A percentile compares a stretch with the other conserved stretches of the same genome.
Evolutionary conservation across 2,113 vertebrate genomes (phyloP).

Genomic region (Ceuthmochares aereus): DNA sequence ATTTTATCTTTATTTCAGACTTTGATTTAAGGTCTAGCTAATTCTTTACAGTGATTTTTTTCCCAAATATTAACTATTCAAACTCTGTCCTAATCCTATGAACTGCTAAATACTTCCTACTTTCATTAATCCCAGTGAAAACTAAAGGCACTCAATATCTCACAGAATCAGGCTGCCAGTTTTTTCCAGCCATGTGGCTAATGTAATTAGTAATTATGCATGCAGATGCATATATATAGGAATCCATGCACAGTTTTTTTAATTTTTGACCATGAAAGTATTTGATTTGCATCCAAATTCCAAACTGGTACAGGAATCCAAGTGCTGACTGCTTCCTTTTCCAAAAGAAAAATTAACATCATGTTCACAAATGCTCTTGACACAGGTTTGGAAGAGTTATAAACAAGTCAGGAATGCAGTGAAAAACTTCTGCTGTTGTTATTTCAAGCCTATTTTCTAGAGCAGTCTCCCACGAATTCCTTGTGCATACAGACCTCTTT

Average conservation of each 20-base stretch:
- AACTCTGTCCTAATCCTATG: neutral
- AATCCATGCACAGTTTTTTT: neutral
- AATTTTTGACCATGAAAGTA: neutral
- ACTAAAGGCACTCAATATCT: neutral
- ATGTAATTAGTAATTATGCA: neutral
- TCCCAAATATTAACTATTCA: neutral
- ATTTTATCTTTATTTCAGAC: neutral
- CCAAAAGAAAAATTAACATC: conserved; percentile 48
- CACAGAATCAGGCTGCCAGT: neutral
- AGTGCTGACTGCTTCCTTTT: conserved; percentile 9
- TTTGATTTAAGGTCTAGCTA: conserved; percentile 14
- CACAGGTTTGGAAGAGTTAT: neutral
- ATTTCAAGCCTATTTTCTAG: neutral
- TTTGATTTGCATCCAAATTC: conserved; percentile 46
- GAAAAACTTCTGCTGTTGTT: neutral
- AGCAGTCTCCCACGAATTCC: neutral
- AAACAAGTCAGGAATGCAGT: conserved; percentile 8
- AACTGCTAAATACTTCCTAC: neutral
- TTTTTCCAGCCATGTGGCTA: neutral
- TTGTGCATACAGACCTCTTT: neutral
- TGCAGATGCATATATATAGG: neutral
- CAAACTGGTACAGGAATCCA: neutral
- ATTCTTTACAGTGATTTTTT: neutral
- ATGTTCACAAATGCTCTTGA: neutral
- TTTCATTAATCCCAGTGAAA: conserved; percentile 6